These are phyloP conservation scores for Battus philenor DNA, from an alignment of 1,140 invertebrate genomes.

Conservation along the genomic window DNA sequence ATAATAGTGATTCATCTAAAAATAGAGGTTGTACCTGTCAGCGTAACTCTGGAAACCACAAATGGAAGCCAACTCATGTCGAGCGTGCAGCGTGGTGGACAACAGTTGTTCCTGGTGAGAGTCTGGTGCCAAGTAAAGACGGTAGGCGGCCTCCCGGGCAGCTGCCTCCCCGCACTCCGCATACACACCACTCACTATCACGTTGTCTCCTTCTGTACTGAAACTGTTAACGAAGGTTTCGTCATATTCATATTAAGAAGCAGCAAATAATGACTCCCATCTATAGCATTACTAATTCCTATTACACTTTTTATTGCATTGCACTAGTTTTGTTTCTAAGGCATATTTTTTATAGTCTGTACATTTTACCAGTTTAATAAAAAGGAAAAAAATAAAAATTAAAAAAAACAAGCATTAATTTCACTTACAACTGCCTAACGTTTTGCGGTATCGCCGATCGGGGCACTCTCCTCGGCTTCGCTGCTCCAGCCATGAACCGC, in stretches of 20 bases:
- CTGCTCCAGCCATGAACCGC: constrained; percentile 87
- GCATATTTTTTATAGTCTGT: too few species aligned
- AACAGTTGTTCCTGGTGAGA: constrained; percentile 86
- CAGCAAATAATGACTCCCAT: too few species aligned
- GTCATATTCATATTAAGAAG: too few species aligned
- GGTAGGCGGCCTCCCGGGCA: constrained; percentile 93
- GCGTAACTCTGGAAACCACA: constrained; percentile 94
- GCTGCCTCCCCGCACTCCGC: constrained; percentile 87
- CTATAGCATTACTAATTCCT: too few species aligned
- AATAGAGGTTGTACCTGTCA: too few species aligned
- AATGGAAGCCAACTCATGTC: constrained; percentile 86
- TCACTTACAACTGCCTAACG: constrained; percentile 85
- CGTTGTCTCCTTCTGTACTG: constrained; percentile 81
- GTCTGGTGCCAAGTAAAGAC: constrained; percentile 89
- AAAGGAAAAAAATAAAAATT: too few species aligned
- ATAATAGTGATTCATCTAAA: too few species aligned
- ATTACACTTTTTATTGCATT: too few species aligned
- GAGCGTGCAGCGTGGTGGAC: constrained; percentile 81
- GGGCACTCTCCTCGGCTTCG: constrained; percentile 80
- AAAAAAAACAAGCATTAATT: not conserved
- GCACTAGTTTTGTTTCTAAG: too few species aligned
- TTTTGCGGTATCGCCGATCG: constrained; percentile 81
- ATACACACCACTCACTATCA: constrained; percentile 86
- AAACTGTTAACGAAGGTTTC: constrained; percentile 81
- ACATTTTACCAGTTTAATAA: too few species aligned